Evolutionary conservation across 2,888 invertebrate genomes (phyloP), one percentile per base, ranked within the genome.

Genomic region (Phasia obesa): DNA sequence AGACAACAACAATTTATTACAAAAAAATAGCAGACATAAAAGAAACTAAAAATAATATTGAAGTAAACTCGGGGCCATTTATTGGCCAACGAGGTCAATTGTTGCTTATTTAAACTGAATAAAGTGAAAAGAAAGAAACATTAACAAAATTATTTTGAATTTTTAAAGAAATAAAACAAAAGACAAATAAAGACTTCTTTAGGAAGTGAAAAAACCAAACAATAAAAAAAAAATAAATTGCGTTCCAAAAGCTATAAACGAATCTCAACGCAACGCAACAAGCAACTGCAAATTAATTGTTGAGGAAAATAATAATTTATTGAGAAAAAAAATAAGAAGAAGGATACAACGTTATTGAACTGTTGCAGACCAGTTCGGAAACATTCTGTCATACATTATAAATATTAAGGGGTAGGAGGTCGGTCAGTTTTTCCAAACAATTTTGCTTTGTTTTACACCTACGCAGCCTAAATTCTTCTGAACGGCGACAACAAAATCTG

Each of bases 11-110:
- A 35, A 35, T 11, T 35, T 35, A 35, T 53, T 59, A 15, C 1
- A 19, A 76, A 47, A 71, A 70, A 44, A 25, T 35, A 74, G 17
- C 11, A 60, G 25, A 15, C 31, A 15, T 17, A 7, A 11, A 53
- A 31, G 4, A 17, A 59, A 59, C 21, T 47, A 13, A 21, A n/a
- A 38, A 21, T 49, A 6, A 47, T 17, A 64, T 62, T 74, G 51
- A 59, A 27, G 49, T 3, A 55, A 62, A 21, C 71, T 79, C 71
- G 79, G 75, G 79, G 83, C 62, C 67, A 79, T 75, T 83, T 71
- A 49, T 71, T 83, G 83, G 83, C 71, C 75, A 71, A 76, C 60
- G 79, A 83, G 83, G 79, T 83, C 79, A 67, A n/a, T 62, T 67
- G 42, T 71, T 64, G 38, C 47, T 47, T 75, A 71, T 73, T 47